Evolutionary conservation across 2,797 vertebrate genomes (phyloP), one percentile per base, ranked within the genome.

Genomic region (Microctenopoma steveboyesi): DNA sequence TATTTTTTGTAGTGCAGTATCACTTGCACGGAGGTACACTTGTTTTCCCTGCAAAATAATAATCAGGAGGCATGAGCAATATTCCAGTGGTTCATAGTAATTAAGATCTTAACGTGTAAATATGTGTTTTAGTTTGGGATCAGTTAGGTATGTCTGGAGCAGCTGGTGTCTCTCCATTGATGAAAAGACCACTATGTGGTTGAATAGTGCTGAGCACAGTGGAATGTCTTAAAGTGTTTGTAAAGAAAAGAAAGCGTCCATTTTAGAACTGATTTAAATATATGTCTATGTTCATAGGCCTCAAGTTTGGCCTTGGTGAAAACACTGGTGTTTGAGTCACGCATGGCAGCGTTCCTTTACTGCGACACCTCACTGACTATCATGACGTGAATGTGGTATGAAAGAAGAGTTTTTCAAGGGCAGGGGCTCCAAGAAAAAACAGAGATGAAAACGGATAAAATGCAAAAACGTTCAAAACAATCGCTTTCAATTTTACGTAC

Each of bases 151-250:
- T 35, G 22, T 22, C 18, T 3, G 15, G 22, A 47, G 52, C 37
- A 42, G 22, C 46, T 39, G 39, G 1, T 28, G 37, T 55, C 18
- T 62, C n/a, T 25, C 15, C 3, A 47, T 10, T 2, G 18, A 1
- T 57, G 33, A 12, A 45, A 48, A 64, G 33, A 49, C 54, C 54
- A 58, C 42, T 37, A 1, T 64, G 60, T 58, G 59, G 4, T 43
- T 7, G 10, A n/a, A 0, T 18, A 46, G 16, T 40, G 53, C 4
- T 2, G 7, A 28, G 40, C 7, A 39, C 22, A 35, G 3, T 52
- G 11, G 22, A 62, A 13, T 53, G 7, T 30, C 0, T 61, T 4
- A 43, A 27, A 43, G 5, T 7, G 5, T 16, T 16, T 45, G 42
- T 45, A 10, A 42, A 42, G 40, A 42, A 14, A 27, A 11, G 3